Conservation (phyloP, 2,888 invertebrate species). For the Timandra comae region DNA sequence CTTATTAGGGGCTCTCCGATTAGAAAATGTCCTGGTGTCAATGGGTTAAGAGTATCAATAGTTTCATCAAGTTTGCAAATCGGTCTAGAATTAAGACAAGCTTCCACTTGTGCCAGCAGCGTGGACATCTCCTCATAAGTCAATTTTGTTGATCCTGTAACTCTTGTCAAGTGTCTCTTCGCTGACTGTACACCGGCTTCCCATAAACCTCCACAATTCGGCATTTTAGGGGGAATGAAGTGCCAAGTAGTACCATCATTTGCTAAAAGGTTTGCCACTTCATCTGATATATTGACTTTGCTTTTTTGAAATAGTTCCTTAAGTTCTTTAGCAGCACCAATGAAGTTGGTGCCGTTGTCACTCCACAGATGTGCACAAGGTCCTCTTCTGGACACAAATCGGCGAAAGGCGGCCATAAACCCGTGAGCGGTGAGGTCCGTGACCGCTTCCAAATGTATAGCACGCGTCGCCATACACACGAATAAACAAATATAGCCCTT, state of each 20-base stretch:
- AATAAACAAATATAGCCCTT: slow-evolving; percentile 20
- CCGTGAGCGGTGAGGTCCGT: slow-evolving; percentile 23
- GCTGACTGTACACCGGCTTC: slow-evolving; percentile 18
- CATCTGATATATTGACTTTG: slow-evolving; percentile 3
- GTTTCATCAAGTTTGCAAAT: slow-evolving; percentile 1
- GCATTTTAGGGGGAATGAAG: slow-evolving; percentile 15
- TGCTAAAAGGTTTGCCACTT: slow-evolving; percentile 9
- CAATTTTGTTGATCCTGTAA: slow-evolving; percentile 13
- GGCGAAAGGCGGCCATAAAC: slow-evolving; percentile 17
- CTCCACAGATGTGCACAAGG: slow-evolving; percentile 15
- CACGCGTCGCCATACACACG: slow-evolving; percentile 22
- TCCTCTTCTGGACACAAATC: slow-evolving; percentile 17
- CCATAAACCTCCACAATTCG: slow-evolving; percentile 22
- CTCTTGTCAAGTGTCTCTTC: slow-evolving; percentile 17
- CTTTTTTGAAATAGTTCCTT: slow-evolving; percentile 4
- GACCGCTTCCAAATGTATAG: slow-evolving; percentile 29
- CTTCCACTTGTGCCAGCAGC: slow-evolving; percentile 5
- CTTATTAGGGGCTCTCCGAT: slow-evolving; percentile 4
- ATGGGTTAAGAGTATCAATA: not conserved
- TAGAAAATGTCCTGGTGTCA: slow-evolving; percentile 7
- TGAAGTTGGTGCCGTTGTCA: slow-evolving; percentile 20
- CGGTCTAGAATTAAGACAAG: slow-evolving; percentile 7
- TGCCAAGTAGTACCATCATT: slow-evolving; percentile 13
- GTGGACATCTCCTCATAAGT: slow-evolving; percentile 10
- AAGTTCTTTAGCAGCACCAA: slow-evolving; percentile 13